Base-by-base conservation (phyloP, 2,888 invertebrate species). In the Parasteatoda lunata region DNA sequence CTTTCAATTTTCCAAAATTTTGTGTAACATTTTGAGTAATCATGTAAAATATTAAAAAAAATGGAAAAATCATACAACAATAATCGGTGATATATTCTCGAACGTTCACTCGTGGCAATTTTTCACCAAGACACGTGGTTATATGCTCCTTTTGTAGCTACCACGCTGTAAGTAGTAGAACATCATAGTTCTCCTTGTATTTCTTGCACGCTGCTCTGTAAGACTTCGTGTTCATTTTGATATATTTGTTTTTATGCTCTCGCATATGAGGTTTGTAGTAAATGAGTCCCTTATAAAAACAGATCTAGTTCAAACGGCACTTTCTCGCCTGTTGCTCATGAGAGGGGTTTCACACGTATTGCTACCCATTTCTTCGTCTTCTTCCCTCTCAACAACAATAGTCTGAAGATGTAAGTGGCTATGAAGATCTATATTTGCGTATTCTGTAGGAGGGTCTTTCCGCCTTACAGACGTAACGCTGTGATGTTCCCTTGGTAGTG, bases 301-400 rank as follows among this genome's bases (percentile, higher is more conserved):
- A 52, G 5, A 15, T 81, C 47, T 64, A 15, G 4, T 52, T 88
- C 88, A 88, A 52, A 88, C 88, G 8, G 88, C 88, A n/a, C 88
- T 88, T 73, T 88, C 88, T 48, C 88, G 59, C 47, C 88, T 75
- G 65, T 73, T 88, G 75, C 82, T 88, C 88, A 88, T 88, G 69
- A 88, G 83, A 13, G 87, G 88, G 4, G 88, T 88, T 64, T 88
- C 88, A 69, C 88, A 88, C 6, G 88, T 88, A 71, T 88, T 88
- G 79, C 75, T 88, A 48, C 88, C 88, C 5, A 83, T 69, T 45
- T 88, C 83, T 15, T 88, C 88, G 3, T 88, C 88, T 13, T 88
- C 88, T n/a, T 88, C 88, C 15, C 87, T 48, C 77, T 88, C 88
- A 2, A 83, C 82, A 6, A 81, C 83, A 30, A 88, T 88, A 66